Conservation (phyloP, 2,113 vertebrate genomes). For the Zosterops borbonicus region DNA sequence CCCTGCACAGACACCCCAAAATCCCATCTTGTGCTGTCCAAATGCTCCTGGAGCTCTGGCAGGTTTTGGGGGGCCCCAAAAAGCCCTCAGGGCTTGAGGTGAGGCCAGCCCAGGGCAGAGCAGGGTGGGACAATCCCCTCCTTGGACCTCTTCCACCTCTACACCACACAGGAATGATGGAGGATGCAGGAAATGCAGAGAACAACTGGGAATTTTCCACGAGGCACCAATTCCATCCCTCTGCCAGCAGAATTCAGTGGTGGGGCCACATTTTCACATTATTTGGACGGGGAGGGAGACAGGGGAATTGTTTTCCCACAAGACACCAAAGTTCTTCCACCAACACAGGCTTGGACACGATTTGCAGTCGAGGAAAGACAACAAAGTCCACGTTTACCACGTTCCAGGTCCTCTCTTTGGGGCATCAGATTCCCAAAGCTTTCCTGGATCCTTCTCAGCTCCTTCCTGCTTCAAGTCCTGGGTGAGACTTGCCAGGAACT, state of each 20-base stretch:
- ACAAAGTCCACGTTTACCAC: background rate
- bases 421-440: background rate
- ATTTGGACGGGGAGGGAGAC: background rate
- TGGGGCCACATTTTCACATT: background rate
- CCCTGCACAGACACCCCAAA: background rate
- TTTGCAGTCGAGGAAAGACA: background rate
- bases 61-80: background rate
- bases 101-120: background rate
- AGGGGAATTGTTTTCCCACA: background rate
- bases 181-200: background rate
- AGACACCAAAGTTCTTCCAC: background rate
- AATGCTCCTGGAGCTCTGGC: background rate
- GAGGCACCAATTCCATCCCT: background rate
- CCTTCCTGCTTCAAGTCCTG: background rate
- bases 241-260: background rate
- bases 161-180: rapidly evolving
- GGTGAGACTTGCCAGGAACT: background rate
- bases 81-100: background rate
- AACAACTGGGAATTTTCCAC: background rate
- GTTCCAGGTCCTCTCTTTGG: background rate
- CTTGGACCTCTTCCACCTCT: background rate
- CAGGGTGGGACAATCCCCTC: background rate
- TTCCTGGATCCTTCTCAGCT: background rate
- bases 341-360: background rate
- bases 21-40: background rate